These are phyloP conservation scores for Cephalotes varians DNA, from an alignment of 2,888 invertebrate genomes.

Conservation along the genomic window DNA sequence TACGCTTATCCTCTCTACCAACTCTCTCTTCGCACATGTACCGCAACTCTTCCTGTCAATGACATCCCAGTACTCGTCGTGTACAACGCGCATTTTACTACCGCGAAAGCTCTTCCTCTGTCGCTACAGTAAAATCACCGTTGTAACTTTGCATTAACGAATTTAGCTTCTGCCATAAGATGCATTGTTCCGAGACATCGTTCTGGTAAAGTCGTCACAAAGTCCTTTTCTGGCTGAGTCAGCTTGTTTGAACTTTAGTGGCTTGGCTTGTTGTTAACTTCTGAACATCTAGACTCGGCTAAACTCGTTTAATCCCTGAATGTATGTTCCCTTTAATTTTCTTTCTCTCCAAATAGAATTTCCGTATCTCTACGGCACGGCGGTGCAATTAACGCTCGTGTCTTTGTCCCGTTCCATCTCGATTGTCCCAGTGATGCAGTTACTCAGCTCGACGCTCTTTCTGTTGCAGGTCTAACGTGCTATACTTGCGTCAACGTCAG, in stretches of 20 bases:
- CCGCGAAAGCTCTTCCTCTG: background rate
- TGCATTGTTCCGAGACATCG: conserved; percentile 4
- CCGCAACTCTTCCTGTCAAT: conserved; percentile 22
- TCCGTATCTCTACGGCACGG: conserved; percentile 22
- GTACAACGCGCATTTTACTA: background rate
- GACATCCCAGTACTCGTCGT: conserved; percentile 18
- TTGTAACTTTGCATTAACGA: conserved; percentile 29
- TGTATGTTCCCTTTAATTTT: conserved; percentile 41
- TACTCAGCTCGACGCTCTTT: conserved; percentile 61
- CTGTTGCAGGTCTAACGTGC: conserved; percentile 86
- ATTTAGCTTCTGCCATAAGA: conserved; percentile 27
- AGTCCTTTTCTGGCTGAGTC: background rate
- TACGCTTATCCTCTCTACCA: conserved; percentile 56
- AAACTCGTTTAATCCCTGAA: conserved; percentile 29
- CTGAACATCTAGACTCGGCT: conserved; percentile 18
- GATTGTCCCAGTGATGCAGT: conserved; percentile 61
- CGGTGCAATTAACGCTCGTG: conserved; percentile 27
- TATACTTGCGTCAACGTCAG: conserved; percentile 89
- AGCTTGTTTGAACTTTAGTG: conserved; percentile 32
- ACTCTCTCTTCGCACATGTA: conserved; percentile 48
- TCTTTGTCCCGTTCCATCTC: conserved; percentile 11
- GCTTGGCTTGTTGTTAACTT: conserved; percentile 43
- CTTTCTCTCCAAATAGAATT: conserved; percentile 44
- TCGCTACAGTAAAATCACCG: background rate
- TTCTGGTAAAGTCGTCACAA: conserved; percentile 7